phyloP scores from a whole-genome alignment of 1,140 invertebrate species.

The Heliconius congener region DNA sequence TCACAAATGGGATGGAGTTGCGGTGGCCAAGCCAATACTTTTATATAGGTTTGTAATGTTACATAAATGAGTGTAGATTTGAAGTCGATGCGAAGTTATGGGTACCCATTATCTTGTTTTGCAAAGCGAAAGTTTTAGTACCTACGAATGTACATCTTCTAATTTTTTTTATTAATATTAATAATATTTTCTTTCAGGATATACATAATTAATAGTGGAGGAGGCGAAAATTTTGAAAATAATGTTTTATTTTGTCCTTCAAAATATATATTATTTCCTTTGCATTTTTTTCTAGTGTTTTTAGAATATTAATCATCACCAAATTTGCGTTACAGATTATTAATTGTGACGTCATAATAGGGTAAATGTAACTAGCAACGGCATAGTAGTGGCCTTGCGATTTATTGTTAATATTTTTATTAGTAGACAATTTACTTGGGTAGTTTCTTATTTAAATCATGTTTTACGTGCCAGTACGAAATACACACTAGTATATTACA shows the following conservation, averaged over 20 bases:
- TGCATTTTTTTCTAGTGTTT: constrained; percentile 30
- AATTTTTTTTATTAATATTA: neutral
- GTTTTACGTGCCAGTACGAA: neutral
- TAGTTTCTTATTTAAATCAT: neutral
- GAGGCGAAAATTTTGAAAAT: constrained; percentile 15
- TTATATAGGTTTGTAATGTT: constrained; percentile 13
- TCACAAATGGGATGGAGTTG: neutral
- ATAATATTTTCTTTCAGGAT: constrained; percentile 16
- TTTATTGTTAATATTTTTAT: constrained; percentile 13
- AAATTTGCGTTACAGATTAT: neutral
- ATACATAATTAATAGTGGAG: constrained; percentile 21
- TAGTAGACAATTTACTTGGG: neutral
- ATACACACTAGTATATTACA: constrained; percentile 16
- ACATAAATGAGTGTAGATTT: neutral
- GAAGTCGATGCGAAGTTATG: constrained; percentile 45
- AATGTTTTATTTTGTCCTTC: constrained; percentile 25
- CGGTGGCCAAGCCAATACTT: constrained; percentile 16
- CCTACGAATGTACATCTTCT: neutral
- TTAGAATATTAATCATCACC: neutral
- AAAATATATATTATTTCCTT: constrained; percentile 13
- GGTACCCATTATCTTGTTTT: constrained; percentile 54
- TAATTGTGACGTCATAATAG: neutral
- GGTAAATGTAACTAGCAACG: neutral
- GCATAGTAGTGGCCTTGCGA: neutral
- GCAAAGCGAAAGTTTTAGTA: constrained; percentile 33